Percentiles rank a stretch among this genome's conserved stretches.
These are phyloP conservation scores for Petrocephalus zakoni DNA, from an alignment of 2,113 vertebrate genomes.

Conservation along the genomic window DNA sequence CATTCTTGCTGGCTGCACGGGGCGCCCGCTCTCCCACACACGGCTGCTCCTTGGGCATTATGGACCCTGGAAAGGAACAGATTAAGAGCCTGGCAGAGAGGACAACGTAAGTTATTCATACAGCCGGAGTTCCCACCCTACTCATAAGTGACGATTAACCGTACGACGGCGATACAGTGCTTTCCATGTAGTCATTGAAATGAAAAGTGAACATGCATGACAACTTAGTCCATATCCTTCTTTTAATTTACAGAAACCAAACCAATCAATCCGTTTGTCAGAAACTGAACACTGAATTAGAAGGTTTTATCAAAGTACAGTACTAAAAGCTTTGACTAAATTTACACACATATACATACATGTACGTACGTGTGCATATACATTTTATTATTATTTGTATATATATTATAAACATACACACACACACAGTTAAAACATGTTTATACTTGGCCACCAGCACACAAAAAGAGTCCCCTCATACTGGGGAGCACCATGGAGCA, in stretches of 20 bases:
- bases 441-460: neutral
- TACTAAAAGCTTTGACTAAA: neutral
- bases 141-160: neutral
- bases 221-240: neutral
- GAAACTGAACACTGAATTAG: neutral
- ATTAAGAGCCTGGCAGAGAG: slow-evolving; percentile 23
- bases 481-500: too few species aligned
- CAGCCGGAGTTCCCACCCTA: neutral
- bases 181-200: neutral
- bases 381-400: too few species aligned
- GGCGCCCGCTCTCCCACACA: slow-evolving; percentile 21
- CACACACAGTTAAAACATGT: neutral
- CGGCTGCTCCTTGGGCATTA: slow-evolving; percentile 50
- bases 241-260: neutral
- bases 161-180: neutral
- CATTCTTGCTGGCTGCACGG: slow-evolving; percentile 45
- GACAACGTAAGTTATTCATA: neutral
- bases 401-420: too few species aligned
- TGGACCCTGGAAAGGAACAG: slow-evolving; percentile 34
- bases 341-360: neutral
- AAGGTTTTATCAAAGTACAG: neutral
- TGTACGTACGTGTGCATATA: too few species aligned
- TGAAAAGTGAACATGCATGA: neutral
- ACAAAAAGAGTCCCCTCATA: neutral
- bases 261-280: neutral